Evolutionary conservation across 2,888 invertebrate species (phyloP), one percentile per base, ranked within the genome.

Genomic region (Petrophora chlorosata): DNA sequence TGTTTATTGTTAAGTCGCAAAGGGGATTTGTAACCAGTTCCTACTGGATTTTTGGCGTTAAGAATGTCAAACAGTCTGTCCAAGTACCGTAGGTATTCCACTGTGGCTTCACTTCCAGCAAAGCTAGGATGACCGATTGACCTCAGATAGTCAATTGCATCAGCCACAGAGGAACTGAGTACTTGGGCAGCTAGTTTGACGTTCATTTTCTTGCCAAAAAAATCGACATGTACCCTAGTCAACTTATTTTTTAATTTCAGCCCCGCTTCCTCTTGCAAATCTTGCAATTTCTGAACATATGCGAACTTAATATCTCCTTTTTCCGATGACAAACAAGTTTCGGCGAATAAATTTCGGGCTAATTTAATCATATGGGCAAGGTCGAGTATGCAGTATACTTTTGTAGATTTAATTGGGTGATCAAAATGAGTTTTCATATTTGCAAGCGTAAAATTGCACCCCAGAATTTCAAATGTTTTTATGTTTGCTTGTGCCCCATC

Each of bases 231-330:
- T 3, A n/a, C n/a, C 7, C n/a, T 23, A 8, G 23, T 23, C 7
- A 23, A 8, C n/a, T 23, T 23, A n/a, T 23, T 23, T 3, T 7
- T n/a, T 23, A 23, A 8, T 23, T 23, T 23, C 8, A 23, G 8
- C n/a, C 56, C 54, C 22, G 59, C 53, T 23, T 50, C n/a, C 12
- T 50, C 39, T 53, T 60, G 61, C 7, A 59, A 15, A n/a, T 4
- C 19, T 5, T 56, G 44, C 19, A 61, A 32, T 30, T 48, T 28
- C 38, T 42, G 26, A 9, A 58, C 10, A 23, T 28, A 61, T 14
- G 49, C n/a, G 42, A 56, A 56, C 14, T 38, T 13, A 9, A 46
- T 45, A 16, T 45, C 15, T 4, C 51, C 47, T 8, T 14, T 41
- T n/a, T 26, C 7, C 2, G 51, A 45, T 13, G n/a, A 40, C 0